Conservation (phyloP, 2,113 vertebrate genomes). For the Trochalopteron elliotii region DNA sequence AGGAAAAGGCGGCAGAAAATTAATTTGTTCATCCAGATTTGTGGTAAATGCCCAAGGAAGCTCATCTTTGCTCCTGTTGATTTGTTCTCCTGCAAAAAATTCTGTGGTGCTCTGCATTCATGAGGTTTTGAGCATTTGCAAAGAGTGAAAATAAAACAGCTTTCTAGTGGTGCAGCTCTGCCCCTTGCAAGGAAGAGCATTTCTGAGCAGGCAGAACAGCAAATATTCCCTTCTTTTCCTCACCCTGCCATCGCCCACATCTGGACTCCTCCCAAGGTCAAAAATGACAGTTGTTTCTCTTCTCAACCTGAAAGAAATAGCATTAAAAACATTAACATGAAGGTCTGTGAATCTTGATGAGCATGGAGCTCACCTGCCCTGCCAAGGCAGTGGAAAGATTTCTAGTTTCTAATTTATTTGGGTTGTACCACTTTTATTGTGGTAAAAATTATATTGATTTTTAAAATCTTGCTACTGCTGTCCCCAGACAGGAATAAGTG, state of each 20-base stretch:
- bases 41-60: background rate
- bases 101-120: background rate
- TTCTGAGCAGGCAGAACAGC: background rate
- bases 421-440: background rate
- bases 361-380: background rate
- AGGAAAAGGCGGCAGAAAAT: background rate
- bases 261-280: background rate
- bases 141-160: background rate
- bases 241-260: too few relatives aligned
- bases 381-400: background rate
- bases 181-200: background rate
- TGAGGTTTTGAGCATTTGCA: background rate
- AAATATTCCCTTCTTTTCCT: background rate
- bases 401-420: background rate
- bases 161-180: background rate
- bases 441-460: background rate
- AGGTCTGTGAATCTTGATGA: background rate
- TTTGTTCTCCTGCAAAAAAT: background rate
- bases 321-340: background rate
- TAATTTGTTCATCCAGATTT: background rate
- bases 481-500: background rate
- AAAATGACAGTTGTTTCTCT: background rate
- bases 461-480: background rate
- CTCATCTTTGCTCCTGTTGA: background rate
- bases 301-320: background rate